Evolutionary conservation across 2,113 vertebrate genomes (phyloP).

Genomic region (Ctenomys sociabilis): DNA sequence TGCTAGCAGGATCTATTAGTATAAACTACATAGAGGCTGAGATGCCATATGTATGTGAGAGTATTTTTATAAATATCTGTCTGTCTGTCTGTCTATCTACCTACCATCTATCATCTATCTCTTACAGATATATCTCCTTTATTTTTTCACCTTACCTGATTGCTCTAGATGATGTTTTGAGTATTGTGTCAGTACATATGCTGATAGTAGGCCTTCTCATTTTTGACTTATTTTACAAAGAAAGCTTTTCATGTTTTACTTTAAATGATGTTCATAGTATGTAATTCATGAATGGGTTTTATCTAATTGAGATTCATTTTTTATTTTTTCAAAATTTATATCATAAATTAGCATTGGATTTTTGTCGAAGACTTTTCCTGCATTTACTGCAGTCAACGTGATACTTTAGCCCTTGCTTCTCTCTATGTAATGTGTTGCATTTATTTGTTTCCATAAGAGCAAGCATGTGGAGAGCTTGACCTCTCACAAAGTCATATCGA

Average conservation of each 20-base stretch:
- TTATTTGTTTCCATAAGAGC: not conserved
- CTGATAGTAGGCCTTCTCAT: not conserved
- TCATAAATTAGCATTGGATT: not conserved
- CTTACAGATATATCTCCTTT: not conserved
- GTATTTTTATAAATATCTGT: not conserved
- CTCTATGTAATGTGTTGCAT: too few species aligned
- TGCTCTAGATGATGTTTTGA: not conserved
- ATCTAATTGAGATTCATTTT: not conserved
- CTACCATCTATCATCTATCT: not conserved
- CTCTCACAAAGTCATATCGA: too few species aligned
- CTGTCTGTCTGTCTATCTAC: rapidly evolving
- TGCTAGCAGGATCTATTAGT: not conserved
- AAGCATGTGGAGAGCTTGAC: too few species aligned
- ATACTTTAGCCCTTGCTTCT: not conserved
- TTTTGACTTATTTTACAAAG: not conserved
- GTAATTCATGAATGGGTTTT: not conserved
- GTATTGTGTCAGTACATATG: not conserved
- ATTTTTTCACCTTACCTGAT: not conserved
- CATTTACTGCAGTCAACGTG: not conserved
- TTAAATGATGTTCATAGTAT: not conserved
- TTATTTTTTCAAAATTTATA: not conserved
- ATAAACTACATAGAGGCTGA: not conserved
- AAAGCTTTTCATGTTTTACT: not conserved
- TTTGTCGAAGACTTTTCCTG: not conserved
- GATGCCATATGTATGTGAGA: not conserved